Evolutionary conservation across 2,888 invertebrate genomes (phyloP).

Genomic region (Lutraria lutraria): DNA sequence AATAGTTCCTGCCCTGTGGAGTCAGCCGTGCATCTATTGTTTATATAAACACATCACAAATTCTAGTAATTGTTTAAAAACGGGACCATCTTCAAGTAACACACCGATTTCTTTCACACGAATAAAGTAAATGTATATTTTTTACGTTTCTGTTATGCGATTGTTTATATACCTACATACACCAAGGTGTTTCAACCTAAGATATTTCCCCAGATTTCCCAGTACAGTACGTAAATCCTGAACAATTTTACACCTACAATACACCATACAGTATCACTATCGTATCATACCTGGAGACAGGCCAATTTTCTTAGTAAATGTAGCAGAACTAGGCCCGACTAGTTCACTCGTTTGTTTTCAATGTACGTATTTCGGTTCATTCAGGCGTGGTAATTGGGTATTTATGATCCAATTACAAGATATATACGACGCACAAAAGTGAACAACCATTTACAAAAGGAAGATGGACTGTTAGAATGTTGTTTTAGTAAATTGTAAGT

Average conservation of each 20-base stretch:
- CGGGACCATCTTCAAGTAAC: background rate
- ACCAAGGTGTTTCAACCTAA: background rate
- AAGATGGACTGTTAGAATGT: background rate
- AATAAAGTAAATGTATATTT: background rate
- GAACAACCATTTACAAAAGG: background rate
- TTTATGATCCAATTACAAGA: background rate
- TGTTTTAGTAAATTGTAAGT: conserved; percentile 9
- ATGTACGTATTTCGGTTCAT: background rate
- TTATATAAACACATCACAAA: too few relatives aligned
- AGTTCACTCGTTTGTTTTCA: conserved; percentile 34
- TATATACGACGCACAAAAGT: conserved; percentile 29
- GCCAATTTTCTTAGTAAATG: conserved; percentile 34
- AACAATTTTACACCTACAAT: conserved; percentile 16
- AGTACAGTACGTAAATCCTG: background rate
- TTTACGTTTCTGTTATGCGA: background rate
- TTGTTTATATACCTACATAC: background rate
- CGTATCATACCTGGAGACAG: conserved; percentile 31
- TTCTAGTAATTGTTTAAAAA: background rate
- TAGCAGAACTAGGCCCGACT: conserved; percentile 34
- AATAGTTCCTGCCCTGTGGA: background rate
- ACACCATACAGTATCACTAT: conserved; percentile 35
- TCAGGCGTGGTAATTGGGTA: conserved; percentile 22
- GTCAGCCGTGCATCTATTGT: background rate
- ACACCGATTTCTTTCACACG: background rate
- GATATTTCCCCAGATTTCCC: background rate